A percentile compares a stretch with the other conserved stretches of the same genome.
Conservation (phyloP, 2,797 vertebrate genomes). For the Enteromius anoplus region DNA sequence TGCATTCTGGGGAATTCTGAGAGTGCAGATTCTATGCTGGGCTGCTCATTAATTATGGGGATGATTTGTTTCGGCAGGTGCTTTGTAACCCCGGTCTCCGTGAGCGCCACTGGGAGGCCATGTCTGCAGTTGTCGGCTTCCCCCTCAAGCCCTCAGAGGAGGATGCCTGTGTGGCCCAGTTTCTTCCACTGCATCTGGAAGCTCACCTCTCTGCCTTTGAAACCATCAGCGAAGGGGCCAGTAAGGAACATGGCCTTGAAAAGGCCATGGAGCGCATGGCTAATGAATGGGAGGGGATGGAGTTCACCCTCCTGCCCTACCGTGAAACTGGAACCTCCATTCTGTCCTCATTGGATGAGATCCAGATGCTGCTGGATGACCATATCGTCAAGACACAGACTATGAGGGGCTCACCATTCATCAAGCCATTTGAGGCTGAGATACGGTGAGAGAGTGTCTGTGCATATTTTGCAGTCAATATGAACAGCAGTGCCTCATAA, state of each 20-base stretch:
- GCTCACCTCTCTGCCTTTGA: constrained; percentile 79
- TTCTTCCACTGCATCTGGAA: constrained; percentile 82
- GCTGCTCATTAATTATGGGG: constrained; percentile 1
- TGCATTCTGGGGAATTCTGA: neutral
- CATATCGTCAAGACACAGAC: constrained; percentile 90
- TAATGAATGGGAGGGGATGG: constrained; percentile 79
- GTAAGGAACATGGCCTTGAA: constrained; percentile 86
- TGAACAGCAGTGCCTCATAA: neutral
- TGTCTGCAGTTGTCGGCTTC: constrained; percentile 77
- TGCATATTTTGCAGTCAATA: neutral
- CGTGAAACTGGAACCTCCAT: constrained; percentile 85
- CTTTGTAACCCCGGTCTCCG: constrained; percentile 87
- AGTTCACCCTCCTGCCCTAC: constrained; percentile 81
- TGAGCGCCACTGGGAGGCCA: constrained; percentile 83
- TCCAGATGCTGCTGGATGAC: constrained; percentile 88
- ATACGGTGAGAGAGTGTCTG: constrained; percentile 76
- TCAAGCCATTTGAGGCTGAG: constrained; percentile 84
- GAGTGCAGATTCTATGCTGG: neutral
- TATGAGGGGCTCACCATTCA: constrained; percentile 87
- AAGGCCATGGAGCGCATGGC: constrained; percentile 88
- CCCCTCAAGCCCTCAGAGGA: constrained; percentile 75
- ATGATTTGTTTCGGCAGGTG: constrained; percentile 61
- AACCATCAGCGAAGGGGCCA: constrained; percentile 82
- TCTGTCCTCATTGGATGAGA: constrained; percentile 84
- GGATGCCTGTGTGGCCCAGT: constrained; percentile 73